These are phyloP conservation scores for Chelon auratus DNA, from an alignment of 2,797 vertebrate species.

Conservation along the genomic window DNA sequence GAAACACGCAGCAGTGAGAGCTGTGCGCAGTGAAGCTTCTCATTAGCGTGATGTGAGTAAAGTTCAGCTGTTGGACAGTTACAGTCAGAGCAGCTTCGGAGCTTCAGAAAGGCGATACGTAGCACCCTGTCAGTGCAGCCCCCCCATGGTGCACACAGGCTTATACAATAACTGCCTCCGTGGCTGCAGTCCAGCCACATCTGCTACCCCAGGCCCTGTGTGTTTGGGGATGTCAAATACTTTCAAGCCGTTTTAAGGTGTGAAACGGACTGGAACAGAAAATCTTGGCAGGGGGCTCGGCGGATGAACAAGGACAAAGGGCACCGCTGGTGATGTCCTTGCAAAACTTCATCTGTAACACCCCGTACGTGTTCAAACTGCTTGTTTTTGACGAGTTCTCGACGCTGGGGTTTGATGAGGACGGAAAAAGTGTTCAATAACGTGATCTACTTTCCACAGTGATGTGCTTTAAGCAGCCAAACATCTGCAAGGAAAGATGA, in stretches of 20 bases:
- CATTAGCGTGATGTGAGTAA: constrained; percentile 12
- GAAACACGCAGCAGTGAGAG: constrained; percentile 12
- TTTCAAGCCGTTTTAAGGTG: constrained; percentile 83
- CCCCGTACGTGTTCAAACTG: constrained; percentile 51
- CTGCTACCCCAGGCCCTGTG: constrained; percentile 73
- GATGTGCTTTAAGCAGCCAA: constrained; percentile 59
- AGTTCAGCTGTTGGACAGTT: constrained; percentile 51
- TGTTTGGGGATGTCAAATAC: constrained; percentile 86
- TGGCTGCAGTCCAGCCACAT: constrained; percentile 75
- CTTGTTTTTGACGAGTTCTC: constrained; percentile 67
- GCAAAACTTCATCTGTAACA: constrained; percentile 65
- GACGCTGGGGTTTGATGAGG: constrained; percentile 53
- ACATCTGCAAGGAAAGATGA: constrained; percentile 72
- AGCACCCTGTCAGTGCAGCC: constrained; percentile 62
- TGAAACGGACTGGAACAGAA: constrained; percentile 85
- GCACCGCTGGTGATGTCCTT: constrained; percentile 54
- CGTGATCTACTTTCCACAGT: constrained; percentile 32
- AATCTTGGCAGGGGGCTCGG: constrained; percentile 72
- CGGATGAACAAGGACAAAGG: constrained; percentile 74
- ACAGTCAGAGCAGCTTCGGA: constrained; percentile 52
- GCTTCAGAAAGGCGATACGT: constrained; percentile 58
- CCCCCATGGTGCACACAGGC: constrained; percentile 52
- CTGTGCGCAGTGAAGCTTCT: constrained; percentile 20
- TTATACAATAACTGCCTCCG: constrained; percentile 80
- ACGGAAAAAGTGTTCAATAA: constrained; percentile 37